phyloP scores from a whole-genome alignment of 2,113 vertebrate species.

The Eudyptes chrysolophus region DNA sequence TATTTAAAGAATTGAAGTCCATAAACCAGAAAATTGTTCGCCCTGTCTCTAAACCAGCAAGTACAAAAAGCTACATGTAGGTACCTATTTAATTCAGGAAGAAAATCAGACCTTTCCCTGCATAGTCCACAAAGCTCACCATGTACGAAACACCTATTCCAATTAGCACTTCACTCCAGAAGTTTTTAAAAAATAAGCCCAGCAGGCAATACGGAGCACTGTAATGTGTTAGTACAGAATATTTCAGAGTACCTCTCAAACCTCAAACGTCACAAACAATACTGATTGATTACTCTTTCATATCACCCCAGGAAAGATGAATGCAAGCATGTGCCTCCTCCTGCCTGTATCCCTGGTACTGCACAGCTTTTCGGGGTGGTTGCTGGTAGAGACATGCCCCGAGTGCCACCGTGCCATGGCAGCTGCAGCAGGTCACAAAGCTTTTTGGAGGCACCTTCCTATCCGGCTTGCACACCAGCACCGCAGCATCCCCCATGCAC shows the following conservation, averaged over 20 bases:
- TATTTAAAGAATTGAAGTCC: not conserved
- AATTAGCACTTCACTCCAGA: constrained; percentile 14
- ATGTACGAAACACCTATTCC: not conserved
- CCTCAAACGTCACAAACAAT: not conserved
- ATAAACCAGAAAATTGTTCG: constrained; percentile 16
- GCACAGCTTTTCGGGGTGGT: not conserved
- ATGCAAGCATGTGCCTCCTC: not conserved
- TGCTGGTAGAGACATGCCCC: not conserved
- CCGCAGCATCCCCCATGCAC: not conserved
- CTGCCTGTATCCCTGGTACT: not conserved
- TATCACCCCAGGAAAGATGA: not conserved
- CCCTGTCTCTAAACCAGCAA: not conserved
- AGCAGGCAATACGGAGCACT: not conserved
- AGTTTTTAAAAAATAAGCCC: not conserved
- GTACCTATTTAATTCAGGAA: not conserved
- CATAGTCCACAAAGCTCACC: not conserved
- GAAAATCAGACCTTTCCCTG: not conserved
- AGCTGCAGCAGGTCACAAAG: not conserved
- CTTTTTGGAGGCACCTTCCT: not conserved
- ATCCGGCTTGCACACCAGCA: not conserved
- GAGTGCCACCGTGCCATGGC: accelerated
- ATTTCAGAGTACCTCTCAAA: not conserved
- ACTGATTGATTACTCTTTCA: not conserved
- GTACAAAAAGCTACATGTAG: not conserved
- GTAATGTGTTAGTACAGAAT: not conserved